Evolutionary conservation across 2,113 vertebrate genomes (phyloP).

Genomic region (Thryonomys swinderianus): DNA sequence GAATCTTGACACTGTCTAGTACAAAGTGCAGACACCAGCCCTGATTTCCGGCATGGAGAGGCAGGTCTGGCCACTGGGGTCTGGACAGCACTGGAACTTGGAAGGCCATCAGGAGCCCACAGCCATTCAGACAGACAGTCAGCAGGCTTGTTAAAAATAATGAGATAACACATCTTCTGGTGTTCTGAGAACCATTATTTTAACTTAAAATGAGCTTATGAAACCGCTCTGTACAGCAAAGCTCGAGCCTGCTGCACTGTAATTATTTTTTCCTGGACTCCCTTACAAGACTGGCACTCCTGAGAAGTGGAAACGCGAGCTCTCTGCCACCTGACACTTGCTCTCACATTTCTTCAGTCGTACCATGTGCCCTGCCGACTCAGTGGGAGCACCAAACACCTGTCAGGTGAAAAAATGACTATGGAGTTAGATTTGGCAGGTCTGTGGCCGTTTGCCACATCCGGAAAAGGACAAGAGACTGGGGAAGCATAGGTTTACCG

Average conservation of each 20-base stretch:
- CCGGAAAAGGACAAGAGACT: neutral
- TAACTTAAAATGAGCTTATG: neutral
- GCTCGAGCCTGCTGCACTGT: neutral
- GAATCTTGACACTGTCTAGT: neutral
- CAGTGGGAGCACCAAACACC: neutral
- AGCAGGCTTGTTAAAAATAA: slow-evolving; percentile 1
- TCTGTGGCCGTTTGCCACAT: neutral
- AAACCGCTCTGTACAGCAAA: neutral
- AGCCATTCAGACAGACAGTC: neutral
- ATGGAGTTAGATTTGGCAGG: neutral
- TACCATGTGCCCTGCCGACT: neutral
- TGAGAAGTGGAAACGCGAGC: neutral
- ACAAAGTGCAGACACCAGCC: neutral
- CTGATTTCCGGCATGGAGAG: neutral
- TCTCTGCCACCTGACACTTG: neutral
- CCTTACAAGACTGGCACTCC: neutral
- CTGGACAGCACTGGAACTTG: neutral
- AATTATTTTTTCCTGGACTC: neutral
- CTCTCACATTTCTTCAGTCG: neutral
- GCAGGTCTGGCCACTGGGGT: neutral
- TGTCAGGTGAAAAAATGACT: neutral
- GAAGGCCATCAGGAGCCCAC: neutral
- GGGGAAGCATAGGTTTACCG: neutral
- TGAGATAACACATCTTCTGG: neutral
- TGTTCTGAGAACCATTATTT: neutral